Conservation (phyloP, 2,113 vertebrate genomes). For the Sapajus apella region DNA sequence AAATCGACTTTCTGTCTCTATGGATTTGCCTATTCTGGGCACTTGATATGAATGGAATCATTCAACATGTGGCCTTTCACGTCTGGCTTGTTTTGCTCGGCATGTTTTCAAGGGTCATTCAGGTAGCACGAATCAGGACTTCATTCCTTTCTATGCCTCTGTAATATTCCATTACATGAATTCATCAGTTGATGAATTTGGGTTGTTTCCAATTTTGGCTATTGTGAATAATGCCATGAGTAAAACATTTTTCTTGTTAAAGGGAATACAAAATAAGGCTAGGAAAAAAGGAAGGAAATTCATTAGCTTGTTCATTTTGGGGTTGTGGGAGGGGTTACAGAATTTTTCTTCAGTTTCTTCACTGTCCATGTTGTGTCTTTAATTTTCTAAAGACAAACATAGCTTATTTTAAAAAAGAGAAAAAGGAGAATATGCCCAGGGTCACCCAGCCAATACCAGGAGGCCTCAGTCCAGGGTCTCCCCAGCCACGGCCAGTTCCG, state of each 20-base stretch:
- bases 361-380: neutral
- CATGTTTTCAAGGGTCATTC: neutral
- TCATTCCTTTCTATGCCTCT: neutral
- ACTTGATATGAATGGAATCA: neutral
- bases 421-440: neutral
- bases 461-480: neutral
- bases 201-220: neutral
- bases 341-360: neutral
- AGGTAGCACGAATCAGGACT: neutral
- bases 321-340: too few species aligned
- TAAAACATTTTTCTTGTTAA: neutral
- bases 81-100: neutral
- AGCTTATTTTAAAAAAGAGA: neutral
- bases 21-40: neutral
- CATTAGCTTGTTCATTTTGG: neutral
- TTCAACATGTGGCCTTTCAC: neutral
- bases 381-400: neutral
- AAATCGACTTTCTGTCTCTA: neutral
- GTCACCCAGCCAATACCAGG: neutral
- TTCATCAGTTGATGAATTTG: accelerated
- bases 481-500: accelerated
- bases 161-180: neutral
- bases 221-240: neutral
- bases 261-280: neutral
- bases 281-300: neutral